Conservation (phyloP, 2,797 vertebrate genomes). For the Leptoclinus maculatus region DNA sequence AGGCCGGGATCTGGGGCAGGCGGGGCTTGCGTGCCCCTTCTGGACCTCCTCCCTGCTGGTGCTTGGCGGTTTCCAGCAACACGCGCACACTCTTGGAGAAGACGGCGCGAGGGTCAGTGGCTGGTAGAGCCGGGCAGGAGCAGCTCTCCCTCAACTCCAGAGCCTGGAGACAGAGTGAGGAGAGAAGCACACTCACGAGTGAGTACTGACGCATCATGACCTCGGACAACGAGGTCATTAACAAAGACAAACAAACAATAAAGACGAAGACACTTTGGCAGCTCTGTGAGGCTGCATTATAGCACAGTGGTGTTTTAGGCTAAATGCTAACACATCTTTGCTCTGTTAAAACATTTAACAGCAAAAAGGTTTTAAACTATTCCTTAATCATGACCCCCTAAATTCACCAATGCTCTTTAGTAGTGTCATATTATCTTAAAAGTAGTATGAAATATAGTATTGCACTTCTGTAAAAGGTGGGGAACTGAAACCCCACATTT, state of each 20-base stretch:
- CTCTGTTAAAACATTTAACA: too few relatives aligned
- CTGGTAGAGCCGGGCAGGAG: conserved; percentile 89
- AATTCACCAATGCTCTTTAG: too few relatives aligned
- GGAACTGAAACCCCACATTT: too few relatives aligned
- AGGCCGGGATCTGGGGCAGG: conserved; percentile 5
- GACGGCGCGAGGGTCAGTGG: conserved; percentile 87
- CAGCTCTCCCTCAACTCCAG: conserved; percentile 91
- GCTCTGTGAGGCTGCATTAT: not conserved
- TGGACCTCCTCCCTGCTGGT: conserved; percentile 24
- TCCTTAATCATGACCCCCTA: too few relatives aligned
- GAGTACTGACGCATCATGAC: not conserved
- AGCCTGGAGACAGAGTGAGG: conserved; percentile 81
- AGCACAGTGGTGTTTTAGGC: too few relatives aligned
- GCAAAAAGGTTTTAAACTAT: too few relatives aligned
- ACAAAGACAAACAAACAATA: not conserved
- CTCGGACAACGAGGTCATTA: not conserved
- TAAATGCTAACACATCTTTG: not conserved
- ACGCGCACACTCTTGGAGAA: conserved; percentile 85
- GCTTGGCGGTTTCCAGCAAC: conserved; percentile 76
- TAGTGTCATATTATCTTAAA: too few relatives aligned
- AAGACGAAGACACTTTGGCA: not conserved
- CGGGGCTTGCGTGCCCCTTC: conserved; percentile 4
- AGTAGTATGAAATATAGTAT: too few relatives aligned
- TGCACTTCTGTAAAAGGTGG: too few relatives aligned
- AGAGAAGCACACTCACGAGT: not conserved